Percentiles rank a stretch among this genome's conserved stretches.
phyloP scores from a whole-genome alignment of 2,113 vertebrate genomes.

The Petaurus breviceps region DNA sequence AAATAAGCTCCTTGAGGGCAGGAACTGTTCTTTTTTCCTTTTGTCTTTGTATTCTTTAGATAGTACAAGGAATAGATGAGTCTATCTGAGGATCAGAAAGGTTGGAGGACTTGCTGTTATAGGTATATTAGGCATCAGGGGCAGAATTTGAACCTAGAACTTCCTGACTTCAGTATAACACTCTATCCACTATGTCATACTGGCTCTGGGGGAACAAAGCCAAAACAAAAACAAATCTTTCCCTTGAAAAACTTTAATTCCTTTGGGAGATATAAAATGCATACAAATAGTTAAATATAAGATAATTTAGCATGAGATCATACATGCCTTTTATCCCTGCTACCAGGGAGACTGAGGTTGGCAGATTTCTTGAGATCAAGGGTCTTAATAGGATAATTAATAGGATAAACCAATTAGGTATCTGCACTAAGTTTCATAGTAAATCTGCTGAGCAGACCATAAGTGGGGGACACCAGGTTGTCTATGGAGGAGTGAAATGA shows the following conservation, averaged over 20 bases:
- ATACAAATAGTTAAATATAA: background rate
- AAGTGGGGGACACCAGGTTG: background rate
- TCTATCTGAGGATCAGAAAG: background rate
- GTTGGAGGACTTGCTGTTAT: fast-evolving
- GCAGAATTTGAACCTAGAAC: background rate
- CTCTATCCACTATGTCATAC: background rate
- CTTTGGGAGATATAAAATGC: background rate
- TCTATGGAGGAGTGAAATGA: background rate
- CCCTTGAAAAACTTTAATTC: background rate
- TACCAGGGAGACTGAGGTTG: background rate
- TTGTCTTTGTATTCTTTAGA: background rate
- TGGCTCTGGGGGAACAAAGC: background rate
- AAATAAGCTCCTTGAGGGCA: background rate
- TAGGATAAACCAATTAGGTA: background rate
- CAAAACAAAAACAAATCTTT: background rate
- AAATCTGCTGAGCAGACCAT: background rate
- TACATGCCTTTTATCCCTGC: background rate
- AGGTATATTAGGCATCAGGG: background rate
- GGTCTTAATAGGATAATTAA: background rate
- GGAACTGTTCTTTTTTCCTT: background rate
- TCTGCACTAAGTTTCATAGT: background rate
- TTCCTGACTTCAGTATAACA: background rate
- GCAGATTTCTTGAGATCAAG: background rate
- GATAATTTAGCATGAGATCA: background rate
- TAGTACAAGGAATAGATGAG: background rate